These are phyloP conservation scores for Myotis yumanensis DNA, from an alignment of 2,113 vertebrate species.

Conservation along the genomic window DNA sequence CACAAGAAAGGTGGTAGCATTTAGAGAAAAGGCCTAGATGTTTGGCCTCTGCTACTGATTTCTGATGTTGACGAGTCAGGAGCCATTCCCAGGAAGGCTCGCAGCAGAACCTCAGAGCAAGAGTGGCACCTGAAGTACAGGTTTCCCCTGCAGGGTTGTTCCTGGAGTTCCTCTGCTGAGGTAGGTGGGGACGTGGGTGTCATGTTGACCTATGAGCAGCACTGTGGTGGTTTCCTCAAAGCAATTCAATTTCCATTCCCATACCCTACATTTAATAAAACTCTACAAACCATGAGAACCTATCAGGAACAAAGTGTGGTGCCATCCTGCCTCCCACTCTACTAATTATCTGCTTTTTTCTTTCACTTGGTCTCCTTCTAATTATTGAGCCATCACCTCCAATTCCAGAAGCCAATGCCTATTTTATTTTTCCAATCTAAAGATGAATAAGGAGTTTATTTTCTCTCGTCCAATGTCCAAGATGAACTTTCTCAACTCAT, in stretches of 20 bases:
- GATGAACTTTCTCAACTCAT: slow-evolving; percentile 13
- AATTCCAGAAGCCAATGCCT: not conserved
- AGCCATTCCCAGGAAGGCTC: not conserved
- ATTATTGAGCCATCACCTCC: not conserved
- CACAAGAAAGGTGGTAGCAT: not conserved
- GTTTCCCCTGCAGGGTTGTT: not conserved
- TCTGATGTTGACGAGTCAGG: not conserved
- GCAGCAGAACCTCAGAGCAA: not conserved
- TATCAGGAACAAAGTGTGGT: not conserved
- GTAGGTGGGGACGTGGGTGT: no score
- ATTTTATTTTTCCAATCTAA: not conserved
- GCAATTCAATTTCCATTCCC: not conserved
- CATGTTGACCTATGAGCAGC: not conserved
- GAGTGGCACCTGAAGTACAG: no score
- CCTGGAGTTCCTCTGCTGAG: not conserved
- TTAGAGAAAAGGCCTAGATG: not conserved
- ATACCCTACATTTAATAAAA: not conserved
- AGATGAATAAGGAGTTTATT: not conserved
- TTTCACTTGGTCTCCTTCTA: not conserved
- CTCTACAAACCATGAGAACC: not conserved
- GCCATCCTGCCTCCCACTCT: not conserved
- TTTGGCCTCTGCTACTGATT: not conserved
- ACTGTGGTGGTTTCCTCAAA: not conserved
- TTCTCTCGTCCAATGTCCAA: not conserved
- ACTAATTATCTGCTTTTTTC: not conserved